These are phyloP conservation scores for Cygnus buccinator DNA, from an alignment of 2,113 vertebrate species.

Conservation along the genomic window DNA sequence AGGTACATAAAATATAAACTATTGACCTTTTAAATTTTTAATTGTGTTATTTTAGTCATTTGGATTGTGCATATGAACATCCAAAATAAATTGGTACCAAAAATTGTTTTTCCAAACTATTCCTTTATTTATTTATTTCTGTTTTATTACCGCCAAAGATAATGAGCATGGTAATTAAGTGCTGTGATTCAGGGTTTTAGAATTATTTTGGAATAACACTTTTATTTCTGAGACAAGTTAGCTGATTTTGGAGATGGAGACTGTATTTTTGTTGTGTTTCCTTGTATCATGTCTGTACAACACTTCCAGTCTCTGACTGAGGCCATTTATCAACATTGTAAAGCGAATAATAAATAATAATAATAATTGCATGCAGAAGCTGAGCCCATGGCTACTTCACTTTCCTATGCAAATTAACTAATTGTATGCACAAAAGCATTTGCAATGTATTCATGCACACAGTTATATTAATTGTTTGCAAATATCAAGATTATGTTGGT, in stretches of 20 bases:
- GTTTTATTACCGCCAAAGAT: background rate
- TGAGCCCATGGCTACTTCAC: background rate
- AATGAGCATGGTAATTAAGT: background rate
- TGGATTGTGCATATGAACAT: accelerated
- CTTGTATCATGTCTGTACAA: background rate
- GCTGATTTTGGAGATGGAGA: background rate
- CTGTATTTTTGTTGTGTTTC: background rate
- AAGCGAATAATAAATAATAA: background rate
- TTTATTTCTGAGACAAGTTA: background rate
- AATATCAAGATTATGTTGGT: background rate
- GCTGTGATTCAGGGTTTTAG: background rate
- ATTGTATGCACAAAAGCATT: background rate
- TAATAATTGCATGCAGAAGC: slow-evolving; percentile 24
- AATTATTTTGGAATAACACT: background rate
- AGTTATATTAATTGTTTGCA: background rate
- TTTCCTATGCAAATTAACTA: background rate
- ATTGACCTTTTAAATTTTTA: background rate
- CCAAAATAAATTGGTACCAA: background rate
- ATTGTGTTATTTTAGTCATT: background rate
- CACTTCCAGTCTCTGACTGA: background rate
- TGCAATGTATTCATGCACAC: background rate
- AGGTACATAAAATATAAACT: slow-evolving; percentile 54
- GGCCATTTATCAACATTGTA: background rate
- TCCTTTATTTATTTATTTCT: background rate
- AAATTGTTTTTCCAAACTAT: background rate